Evolutionary conservation across 2,888 invertebrate genomes (phyloP), one percentile per base, ranked within the genome.

Genomic region (Nymphalis c-album): DNA sequence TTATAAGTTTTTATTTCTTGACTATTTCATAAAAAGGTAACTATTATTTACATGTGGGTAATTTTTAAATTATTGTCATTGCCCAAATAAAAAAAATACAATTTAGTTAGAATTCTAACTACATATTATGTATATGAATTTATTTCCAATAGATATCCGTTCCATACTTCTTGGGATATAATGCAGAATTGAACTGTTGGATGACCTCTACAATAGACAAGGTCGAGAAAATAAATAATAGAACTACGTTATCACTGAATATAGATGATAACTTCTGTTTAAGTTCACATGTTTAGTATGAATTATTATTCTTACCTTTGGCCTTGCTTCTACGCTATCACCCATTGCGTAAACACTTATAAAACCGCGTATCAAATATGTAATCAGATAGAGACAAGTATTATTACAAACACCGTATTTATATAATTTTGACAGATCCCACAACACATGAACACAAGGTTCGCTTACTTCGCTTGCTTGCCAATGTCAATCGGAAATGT

Each of bases 221-320:
- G 89, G 89, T 88, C 86, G 80, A 68, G 69, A 73, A 73, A 78
- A 84, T 85, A 77, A 74, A 63, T 72, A 75, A 72, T 76, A 40
- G 40, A 75, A 71, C 16, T 51, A 35, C 20, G 31, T 4, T 22
- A 55, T 17, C 57, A 18, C n/a, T 57, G 18, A 40, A 57, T 35
- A 35, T 5, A 40, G 2, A 18, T 35, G 77, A 75, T 80, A 82
- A 71, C 75, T 67, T 58, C 40, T 68, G 61, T 68, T 71, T 35
- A 48, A 71, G 76, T 77, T 75, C 74, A 78, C 74, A 74, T 74
- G 74, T 58, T 68, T 67, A 76, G 68, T 68, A 69, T 64, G 80
- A 82, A 82, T 84, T 85, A 80, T 77, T 75, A 71, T 75, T 74
- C 76, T 83, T 88, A 90, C 90, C 90, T 90, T 90, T 82, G 87